These are phyloP conservation scores for Clarias pachynema DNA, from an alignment of 2,797 vertebrate species.

Conservation along the genomic window DNA sequence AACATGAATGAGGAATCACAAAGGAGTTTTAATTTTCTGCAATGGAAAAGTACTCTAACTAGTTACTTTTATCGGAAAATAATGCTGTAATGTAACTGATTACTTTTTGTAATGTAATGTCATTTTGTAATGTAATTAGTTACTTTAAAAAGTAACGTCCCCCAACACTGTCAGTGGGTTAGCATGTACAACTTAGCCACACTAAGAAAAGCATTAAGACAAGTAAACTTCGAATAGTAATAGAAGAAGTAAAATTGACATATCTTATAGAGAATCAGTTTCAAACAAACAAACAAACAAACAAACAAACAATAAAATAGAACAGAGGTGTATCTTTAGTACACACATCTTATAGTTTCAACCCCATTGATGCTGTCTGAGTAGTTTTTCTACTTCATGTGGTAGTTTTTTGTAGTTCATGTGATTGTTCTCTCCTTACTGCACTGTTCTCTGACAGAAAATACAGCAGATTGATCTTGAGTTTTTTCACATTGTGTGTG, in stretches of 20 bases:
- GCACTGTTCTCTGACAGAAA: background rate
- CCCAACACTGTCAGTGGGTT: background rate
- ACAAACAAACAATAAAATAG: background rate
- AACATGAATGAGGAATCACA: no score
- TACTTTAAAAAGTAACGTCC: no score
- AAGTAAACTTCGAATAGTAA: background rate
- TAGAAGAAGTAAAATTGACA: background rate
- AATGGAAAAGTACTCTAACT: no score
- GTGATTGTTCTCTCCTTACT: background rate
- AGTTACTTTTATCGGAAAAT: no score
- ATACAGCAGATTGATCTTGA: background rate
- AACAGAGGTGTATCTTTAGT: background rate
- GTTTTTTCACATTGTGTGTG: constrained; percentile 57
- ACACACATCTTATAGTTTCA: background rate
- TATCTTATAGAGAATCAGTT: background rate
- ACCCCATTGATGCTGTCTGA: background rate
- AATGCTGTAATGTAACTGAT: no score
- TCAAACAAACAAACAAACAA: background rate
- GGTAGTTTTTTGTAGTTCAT: background rate
- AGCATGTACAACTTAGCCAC: background rate
- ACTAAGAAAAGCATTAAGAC: background rate
- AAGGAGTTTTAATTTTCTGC: no score
- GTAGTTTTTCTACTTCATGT: background rate
- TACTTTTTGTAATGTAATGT: no score
- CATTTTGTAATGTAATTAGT: no score